A percentile compares a stretch with the other conserved stretches of the same genome.
phyloP scores from a whole-genome alignment of 2,888 invertebrate genomes.

The Stenchaetothrips biformis region DNA sequence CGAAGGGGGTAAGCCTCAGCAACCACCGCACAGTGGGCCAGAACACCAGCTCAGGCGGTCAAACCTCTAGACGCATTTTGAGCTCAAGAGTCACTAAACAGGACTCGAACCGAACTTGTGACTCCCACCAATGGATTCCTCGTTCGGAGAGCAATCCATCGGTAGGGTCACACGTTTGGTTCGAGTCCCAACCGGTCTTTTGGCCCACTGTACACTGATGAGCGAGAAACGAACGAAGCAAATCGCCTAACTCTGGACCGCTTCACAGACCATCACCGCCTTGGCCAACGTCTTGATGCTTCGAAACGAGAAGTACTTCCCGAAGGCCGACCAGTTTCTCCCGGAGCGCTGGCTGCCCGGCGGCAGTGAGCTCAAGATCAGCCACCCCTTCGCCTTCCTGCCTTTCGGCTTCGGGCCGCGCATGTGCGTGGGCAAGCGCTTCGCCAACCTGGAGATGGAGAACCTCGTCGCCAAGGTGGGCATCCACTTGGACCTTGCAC shows the following conservation, averaged over 20 bases:
- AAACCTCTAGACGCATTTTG: too few relatives aligned
- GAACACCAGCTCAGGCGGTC: too few relatives aligned
- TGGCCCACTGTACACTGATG: too few relatives aligned
- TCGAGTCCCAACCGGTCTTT: too few relatives aligned
- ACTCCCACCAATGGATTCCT: too few relatives aligned
- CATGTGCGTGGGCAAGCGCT: slow-evolving; percentile 44
- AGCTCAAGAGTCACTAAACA: too few relatives aligned
- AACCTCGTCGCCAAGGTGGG: slow-evolving; percentile 35
- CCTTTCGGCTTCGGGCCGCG: slow-evolving; percentile 42
- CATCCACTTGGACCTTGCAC: background rate
- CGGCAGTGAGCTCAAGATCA: background rate
- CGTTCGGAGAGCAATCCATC: too few relatives aligned
- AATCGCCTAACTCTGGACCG: too few relatives aligned
- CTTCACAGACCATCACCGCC: slow-evolving; percentile 30
- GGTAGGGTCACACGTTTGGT: too few relatives aligned
- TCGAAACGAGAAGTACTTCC: slow-evolving; percentile 40
- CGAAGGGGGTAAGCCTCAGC: slow-evolving; percentile 53
- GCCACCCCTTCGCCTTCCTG: slow-evolving; percentile 38
- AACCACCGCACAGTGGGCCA: too few relatives aligned
- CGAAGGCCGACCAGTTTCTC: slow-evolving; percentile 42
- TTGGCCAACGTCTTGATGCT: slow-evolving; percentile 26
- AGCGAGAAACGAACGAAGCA: too few relatives aligned
- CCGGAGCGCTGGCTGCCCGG: slow-evolving; percentile 47
- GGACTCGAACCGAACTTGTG: too few relatives aligned
- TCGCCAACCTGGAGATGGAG: slow-evolving; percentile 47